Evolutionary conservation across 64 coral and sea anemone species (phyloP), one percentile per base, ranked within the genome.

Genomic region (Montipora cactus): DNA sequence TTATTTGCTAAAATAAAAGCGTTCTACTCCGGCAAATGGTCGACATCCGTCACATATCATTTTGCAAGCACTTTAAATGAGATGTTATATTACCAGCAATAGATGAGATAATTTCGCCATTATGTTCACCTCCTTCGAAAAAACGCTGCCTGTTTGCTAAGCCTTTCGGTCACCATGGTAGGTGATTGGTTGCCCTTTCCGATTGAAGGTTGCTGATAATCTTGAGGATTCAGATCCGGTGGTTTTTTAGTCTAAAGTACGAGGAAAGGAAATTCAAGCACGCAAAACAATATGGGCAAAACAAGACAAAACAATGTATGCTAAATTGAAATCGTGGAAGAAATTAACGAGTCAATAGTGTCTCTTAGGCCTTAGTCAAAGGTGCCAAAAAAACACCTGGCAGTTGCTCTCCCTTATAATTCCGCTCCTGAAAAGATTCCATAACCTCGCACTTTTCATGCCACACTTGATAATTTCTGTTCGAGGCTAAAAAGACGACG

Each of bases 191-290:
- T 79, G 19, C 55, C 23, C 55, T 83, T n/a, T 67, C n/a, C 53
- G 8, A 46, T 83, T 83, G 15, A 90, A 79, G 76, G 4, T 37
- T 28, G 70, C 71, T 48, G 51, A 62, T 64, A 47, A 11, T 85
- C 13, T 64, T 46, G 21, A 62, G 55, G 64, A 70, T 86, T 71
- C 9, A 72, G 46, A 86, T 86, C 82, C 82, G 82, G 66, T 50
- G 3, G 82, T 66, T 86, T 55, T 84, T 48, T 16, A 84, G 8
- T 37, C 47, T 15, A 10, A 11, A 62, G 53, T 28, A n/a, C 53
- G 55, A 49, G 55, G 5, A 64, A 61, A 82, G 58, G 58, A 82
- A 64, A 82, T 82, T 18, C 44, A 86, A 51, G 49, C 47, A 86
- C 1, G 8, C 62, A 68, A 37, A 37, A 37, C 37, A 37, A 37